Conservation (phyloP, 2,888 invertebrate genomes). For the Rhyacophila evoluta region DNA sequence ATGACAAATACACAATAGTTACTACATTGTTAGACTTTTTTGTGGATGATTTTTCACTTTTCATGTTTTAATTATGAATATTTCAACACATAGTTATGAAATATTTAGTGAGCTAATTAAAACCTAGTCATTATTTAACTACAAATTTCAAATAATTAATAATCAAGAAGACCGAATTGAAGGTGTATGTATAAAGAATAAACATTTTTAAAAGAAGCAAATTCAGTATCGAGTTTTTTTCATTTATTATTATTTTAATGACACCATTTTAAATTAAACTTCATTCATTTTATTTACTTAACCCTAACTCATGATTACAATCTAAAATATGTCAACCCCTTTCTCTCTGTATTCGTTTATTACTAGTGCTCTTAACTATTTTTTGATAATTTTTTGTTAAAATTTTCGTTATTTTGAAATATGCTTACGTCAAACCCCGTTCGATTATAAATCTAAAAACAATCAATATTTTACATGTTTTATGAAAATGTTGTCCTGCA, state of each 20-base stretch:
- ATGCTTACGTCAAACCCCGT: slow-evolving; percentile 38
- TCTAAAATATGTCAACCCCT: slow-evolving; percentile 33
- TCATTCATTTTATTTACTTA: slow-evolving; percentile 42
- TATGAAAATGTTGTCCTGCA: not conserved
- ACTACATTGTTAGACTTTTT: slow-evolving; percentile 49
- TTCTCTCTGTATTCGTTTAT: not conserved
- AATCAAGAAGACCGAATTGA: slow-evolving; percentile 28
- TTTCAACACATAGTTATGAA: slow-evolving; percentile 43
- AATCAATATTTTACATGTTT: slow-evolving; percentile 48
- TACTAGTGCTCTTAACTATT: slow-evolving; percentile 40
- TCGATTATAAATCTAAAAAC: slow-evolving; percentile 53
- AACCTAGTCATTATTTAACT: slow-evolving; percentile 44
- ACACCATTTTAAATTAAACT: slow-evolving; percentile 23
- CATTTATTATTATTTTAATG: slow-evolving; percentile 27
- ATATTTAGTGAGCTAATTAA: slow-evolving; percentile 45
- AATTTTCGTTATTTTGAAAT: slow-evolving; percentile 42
- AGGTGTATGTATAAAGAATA: slow-evolving; percentile 39
- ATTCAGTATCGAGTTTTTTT: slow-evolving; percentile 29
- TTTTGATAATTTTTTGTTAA: slow-evolving; percentile 46
- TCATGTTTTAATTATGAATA: slow-evolving; percentile 34
- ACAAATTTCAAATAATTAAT: slow-evolving; percentile 23
- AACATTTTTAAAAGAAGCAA: slow-evolving; percentile 35
- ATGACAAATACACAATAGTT: slow-evolving; percentile 51
- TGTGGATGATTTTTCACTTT: slow-evolving; percentile 37
- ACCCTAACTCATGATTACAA: slow-evolving; percentile 6